Base-by-base conservation (phyloP, 2,888 invertebrate genomes). In the Chymomyza caudatula region DNA sequence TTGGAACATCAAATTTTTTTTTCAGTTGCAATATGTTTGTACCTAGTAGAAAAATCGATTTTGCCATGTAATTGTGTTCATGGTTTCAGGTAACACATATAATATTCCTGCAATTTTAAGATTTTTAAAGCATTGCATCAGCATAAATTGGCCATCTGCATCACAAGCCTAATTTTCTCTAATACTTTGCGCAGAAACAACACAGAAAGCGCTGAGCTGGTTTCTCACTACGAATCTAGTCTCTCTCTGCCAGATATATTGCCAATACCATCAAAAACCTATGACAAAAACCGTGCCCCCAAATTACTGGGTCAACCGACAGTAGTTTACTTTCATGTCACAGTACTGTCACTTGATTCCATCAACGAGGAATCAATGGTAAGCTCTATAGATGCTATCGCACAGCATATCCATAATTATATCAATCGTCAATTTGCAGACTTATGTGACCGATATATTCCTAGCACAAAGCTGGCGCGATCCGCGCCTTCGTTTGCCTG, bases 301-400 rank as follows among this genome's bases (percentile, higher is more conserved):
- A 97, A 96, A 90, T 92, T 94, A 60, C 92, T 95, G 82, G 96
- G 96, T 1, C 95, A 96, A 88, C 95, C 97, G 2, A 97, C 97
- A 0, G 93, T 96, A 53, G 97, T 97, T 44, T 96, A 96, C 89
- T 97, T 97, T 87, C 97, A 97, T 88, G 96, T 97, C 57, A 97
- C 97, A 6, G 97, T 97, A 1, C 91, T 97, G 67, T 96, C 96
- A 55, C 91, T 97, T 77, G 97, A 97, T 91, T 97, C 97, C n/a
- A 97, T 98, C 74, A 97, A 97, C 88, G 98, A 97, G 89, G 97
- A 97, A 90, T 97, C 97, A 51, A 98, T 98, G 97, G 90, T 89
- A 74, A 55, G 52, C 22, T 1, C 44, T 47, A 17, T 0, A 59
- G 8, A 23, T 1, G 1, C 25, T 22, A 5, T 4, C 4, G 8